Base-by-base conservation (phyloP, 2,113 vertebrate genomes). In the Lasiurus cinereus region DNA sequence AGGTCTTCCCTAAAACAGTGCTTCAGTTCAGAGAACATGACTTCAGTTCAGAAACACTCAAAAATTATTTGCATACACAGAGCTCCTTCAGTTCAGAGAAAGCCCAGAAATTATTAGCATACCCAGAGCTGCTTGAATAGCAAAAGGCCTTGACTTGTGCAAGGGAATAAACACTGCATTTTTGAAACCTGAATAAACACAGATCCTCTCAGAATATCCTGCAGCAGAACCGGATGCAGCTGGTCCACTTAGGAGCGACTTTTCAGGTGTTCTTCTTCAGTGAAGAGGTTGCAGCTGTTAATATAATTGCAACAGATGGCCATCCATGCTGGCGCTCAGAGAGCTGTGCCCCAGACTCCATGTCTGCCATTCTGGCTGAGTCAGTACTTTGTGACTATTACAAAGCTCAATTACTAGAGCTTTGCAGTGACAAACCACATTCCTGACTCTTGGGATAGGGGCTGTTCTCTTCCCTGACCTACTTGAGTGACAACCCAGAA, bases 271-370 rank as follows among this genome's bases (percentile, higher is more conserved):
- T 33, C 43, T 27, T 74, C 59, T 84, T 69, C 73, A 86, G 69
- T 79, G 88, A 92, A 93, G 94, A 95, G 72, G 87, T 52, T 59
- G 77, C 97, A 12, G 83, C 87, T 83, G 96, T 95, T 5, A 72
- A 76, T 66, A 2, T 79, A 92, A 50, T 3, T 0, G 0, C 54
- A 86, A 73, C 97, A 97, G 97, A 91, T 84, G 98, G 95, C 15
- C 6, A 0, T 27, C 36, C 70, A 7, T 0, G 4, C 92, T 0
- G 1, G 33, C 14, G 64, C 18, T 69, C 4, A 0, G 69, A 9
- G 36, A 50, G 19, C 9, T 39, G 22, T 18, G 74, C 80, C 31
- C 1, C 0, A 66, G 90, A 74, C 2, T 62, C 39, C 9, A 85
- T n/a, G 59, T 8, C 93, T 77, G 94, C 67, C 76, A 31, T 76